Base-by-base conservation (phyloP, 2,113 vertebrate genomes). In the Callithrix jacchus region DNA sequence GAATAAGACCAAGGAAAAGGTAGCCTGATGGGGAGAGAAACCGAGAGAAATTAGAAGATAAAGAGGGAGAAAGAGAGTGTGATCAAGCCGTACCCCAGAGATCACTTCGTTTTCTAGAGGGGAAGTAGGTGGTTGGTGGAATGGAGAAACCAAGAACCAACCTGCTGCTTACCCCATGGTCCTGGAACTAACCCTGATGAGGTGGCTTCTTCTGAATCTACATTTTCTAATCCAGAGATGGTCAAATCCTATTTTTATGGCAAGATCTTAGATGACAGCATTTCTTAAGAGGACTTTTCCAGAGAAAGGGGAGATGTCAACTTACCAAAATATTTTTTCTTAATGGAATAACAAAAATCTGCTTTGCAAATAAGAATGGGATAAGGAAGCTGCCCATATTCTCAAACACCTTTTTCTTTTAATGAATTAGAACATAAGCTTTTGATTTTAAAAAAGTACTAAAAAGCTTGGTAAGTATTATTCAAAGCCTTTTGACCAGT, bases 381-480 rank as follows among this genome's bases (percentile, higher is more conserved):
- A 95, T 45, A 80, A 89, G 32, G 84, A 96, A 80, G 40, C 47
- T 49, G 6, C 81, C 68, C 21, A 16, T 37, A 45, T 83, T 86
- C 27, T 23, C 89, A 89, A 6, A 92, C 81, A 71, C 17, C 8
- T 82, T 45, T 52, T 74, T 45, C 54, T 52, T 91, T 94, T 89
- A 87, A 92, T 90, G 68, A 91, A 80, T 74, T 74, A 93, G 54
- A 96, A 95, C 88, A 56, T 25, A 93, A 58, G 92, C 11, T 76
- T 45, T 95, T 56, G 86, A 84, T 96, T 27, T 52, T 77, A 61
- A 91, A 96, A 82, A 66, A 49, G 54, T 83, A 73, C 54, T 70
- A 71, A 77, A 96, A 89, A 95, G 17, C 54, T 47, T 92, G 18
- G 73, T 79, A 88, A 94, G 49, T 52, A 95, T 87, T n/a, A 93